A percentile compares a stretch with the other conserved stretches of the same genome.
These are phyloP conservation scores for Lasaia peninsularis DNA, from an alignment of 1,140 invertebrate genomes.

Conservation along the genomic window DNA sequence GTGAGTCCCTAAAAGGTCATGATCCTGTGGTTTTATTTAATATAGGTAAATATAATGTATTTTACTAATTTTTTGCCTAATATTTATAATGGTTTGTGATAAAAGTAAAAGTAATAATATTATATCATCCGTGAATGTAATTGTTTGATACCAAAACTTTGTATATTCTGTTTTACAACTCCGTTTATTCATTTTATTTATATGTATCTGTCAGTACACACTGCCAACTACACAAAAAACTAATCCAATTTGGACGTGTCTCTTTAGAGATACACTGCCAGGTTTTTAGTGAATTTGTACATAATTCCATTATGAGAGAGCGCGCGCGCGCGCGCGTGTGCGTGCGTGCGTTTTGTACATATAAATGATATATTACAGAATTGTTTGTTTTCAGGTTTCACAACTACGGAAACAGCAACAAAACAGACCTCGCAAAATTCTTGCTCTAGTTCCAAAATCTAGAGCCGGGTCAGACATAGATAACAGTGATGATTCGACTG, in stretches of 20 bases:
- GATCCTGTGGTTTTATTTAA: too few relatives aligned
- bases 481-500: background rate
- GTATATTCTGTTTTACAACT: background rate
- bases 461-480: background rate
- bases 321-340: background rate
- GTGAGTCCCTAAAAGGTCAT: too few relatives aligned
- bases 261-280: background rate
- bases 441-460: background rate
- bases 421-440: background rate
- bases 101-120: background rate
- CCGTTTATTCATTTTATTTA: conserved; percentile 2
- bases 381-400: background rate
- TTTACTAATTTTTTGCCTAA: background rate
- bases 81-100: background rate
- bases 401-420: background rate
- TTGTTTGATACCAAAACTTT: background rate
- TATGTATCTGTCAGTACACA: conserved; percentile 1
- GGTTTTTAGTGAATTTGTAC: background rate
- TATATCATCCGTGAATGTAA: conserved; percentile 3
- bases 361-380: background rate
- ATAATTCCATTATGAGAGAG: background rate
- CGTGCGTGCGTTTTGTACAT: background rate
- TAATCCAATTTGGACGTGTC: background rate
- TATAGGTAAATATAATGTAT: background rate
- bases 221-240: background rate